Percentiles rank a stretch among this genome's conserved stretches.
These are phyloP conservation scores for Passer domesticus DNA, from an alignment of 2,113 vertebrate species.

Conservation along the genomic window DNA sequence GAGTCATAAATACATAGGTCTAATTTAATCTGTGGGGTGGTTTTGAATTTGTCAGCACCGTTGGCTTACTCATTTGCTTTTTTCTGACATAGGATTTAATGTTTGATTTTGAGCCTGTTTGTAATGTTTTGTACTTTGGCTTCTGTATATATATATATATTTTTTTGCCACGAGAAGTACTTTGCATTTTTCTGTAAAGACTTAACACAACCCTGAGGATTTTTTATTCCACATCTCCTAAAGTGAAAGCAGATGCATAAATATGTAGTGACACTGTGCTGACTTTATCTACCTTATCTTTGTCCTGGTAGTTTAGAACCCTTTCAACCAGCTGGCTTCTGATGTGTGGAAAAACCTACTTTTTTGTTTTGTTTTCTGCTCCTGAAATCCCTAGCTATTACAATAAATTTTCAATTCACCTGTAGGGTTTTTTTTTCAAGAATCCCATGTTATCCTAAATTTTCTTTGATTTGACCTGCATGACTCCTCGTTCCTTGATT, in stretches of 20 bases:
- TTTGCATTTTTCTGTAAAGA: neutral
- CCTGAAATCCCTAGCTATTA: neutral
- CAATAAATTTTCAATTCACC: neutral
- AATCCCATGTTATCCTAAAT: neutral
- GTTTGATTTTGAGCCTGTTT: neutral
- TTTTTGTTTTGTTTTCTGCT: neutral
- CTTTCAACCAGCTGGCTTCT: neutral
- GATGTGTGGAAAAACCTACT: neutral
- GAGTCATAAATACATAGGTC: slow-evolving; percentile 20
- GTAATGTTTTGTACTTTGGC: neutral
- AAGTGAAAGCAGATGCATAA: neutral
- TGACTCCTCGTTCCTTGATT: neutral
- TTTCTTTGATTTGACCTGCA: neutral
- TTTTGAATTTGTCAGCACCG: neutral
- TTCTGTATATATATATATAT: neutral
- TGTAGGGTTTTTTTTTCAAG: neutral
- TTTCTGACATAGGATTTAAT: neutral
- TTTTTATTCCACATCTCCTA: neutral
- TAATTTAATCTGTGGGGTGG: slow-evolving; percentile 5
- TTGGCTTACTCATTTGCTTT: neutral
- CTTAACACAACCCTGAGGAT: neutral
- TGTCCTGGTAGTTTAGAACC: neutral
- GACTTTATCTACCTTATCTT: neutral
- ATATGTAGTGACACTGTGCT: neutral
- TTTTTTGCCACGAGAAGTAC: neutral